Base-by-base conservation (phyloP, 2,797 vertebrate genomes). In the Gallirallus australis region DNA sequence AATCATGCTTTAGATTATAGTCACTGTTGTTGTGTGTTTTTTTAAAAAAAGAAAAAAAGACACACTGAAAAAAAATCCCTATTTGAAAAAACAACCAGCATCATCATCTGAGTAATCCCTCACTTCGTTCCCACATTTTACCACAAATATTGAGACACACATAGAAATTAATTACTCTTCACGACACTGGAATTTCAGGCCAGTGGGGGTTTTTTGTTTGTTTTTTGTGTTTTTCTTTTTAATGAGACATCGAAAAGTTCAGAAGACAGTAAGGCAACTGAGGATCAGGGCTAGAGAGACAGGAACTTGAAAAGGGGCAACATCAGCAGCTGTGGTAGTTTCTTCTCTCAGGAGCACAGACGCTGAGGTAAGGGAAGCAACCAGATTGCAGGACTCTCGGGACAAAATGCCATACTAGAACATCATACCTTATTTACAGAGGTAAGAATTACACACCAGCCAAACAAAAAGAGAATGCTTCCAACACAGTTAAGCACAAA, bases 1-100 rank as follows among this genome's bases (percentile, higher is more conserved):
- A 91, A 93, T 50, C 68, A 63, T 71, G 76, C 54, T 72, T 95
- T 56, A 88, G 54, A 91, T 68, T 89, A 59, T 15, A 94, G 80
- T 60, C 35, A 75, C 13, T 64, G 53, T 39, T 85, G 25, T 35
- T 16, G 2, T 18, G 2, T 18, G 48, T 69, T 50, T 63, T 19
- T 47, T 47, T 45, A 18, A 45, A 18, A 18, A 47, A 47, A 47
- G 21, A 47, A 47, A 37, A 47, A 11, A 27, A 42, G 50, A 68
- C 84, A 33, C 2, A 7, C 9, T n/a, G 18, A 31, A 72, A 56
- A 84, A 84, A 82, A 33, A 4, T 33, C 19, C 20, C 40, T 48
- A 56, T 57, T 78, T 65, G 15, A 71, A 69, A 69, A 84, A 86
- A 19, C 35, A 85, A 47, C 10, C 59, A 59, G 59, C 19, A 65